Evolutionary conservation across 2,797 vertebrate species (phyloP), one percentile per base, ranked within the genome.

Genomic region (Triplophysa yarkandensis): DNA sequence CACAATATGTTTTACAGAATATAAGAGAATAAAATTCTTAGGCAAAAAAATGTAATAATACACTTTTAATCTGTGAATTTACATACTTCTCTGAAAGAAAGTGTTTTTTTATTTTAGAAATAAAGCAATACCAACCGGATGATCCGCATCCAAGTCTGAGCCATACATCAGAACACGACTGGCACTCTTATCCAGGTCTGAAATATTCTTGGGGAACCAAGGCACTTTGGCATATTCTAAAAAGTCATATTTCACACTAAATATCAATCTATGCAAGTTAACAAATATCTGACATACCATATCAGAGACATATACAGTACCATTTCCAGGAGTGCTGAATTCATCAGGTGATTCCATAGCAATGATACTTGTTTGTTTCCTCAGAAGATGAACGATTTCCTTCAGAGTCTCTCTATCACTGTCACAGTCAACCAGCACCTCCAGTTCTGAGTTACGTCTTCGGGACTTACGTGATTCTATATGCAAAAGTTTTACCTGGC

Each of bases 141-240:
- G 98, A 81, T 99, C 96, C 0, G 97, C 97, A 81, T 99, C 97
- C 83, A 99, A 86, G 44, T 96, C 95, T 0, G 94, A 95, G 14
- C 98, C 97, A 0, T 99, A 99, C 98, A 99, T 98, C 87, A 99
- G 86, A 76, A 99, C 98, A 78, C 95, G 90, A 85, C 97, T 96
- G 30, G 95, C 94, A 85, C 95, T 97, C 79, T 93, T 94, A 88
- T 99, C 96, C 89, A 99, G 89, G 85, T 98, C 97, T n/a, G 96
- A 94, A 79, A 98, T 95, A 89, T 95, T 98, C 91, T 93, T 96
- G 0, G 98, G 98, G 85, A 98, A 99, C 98, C 97, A 99, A 36
- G 95, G 95, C 64, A 94, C 86, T 16, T 87, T 89, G 75, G 93
- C 92, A 89, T 93, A 91, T 79, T 90, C 96, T 98, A 83, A 71